Conservation (phyloP, 2,797 vertebrate genomes). For the Intellagama lesueurii region DNA sequence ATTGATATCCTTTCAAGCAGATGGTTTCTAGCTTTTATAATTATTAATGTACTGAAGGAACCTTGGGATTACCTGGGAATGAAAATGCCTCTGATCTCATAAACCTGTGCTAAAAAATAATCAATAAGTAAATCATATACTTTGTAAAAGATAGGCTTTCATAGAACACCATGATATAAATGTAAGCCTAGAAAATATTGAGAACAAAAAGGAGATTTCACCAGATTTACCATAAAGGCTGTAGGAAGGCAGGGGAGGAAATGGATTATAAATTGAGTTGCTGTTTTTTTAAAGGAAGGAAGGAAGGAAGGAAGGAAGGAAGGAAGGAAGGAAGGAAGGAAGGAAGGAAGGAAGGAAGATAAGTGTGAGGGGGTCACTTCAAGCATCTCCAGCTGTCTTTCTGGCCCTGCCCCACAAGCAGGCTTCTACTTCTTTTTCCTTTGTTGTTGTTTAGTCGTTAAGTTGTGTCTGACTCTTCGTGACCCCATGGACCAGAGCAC, state of each 20-base stretch:
- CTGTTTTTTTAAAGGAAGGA: not conserved
- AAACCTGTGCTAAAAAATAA: constrained; percentile 53
- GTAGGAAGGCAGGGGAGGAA: not conserved
- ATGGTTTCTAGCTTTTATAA: constrained; percentile 34
- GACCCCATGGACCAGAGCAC: too few species aligned
- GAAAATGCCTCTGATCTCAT: constrained; percentile 48
- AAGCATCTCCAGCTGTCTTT: too few species aligned
- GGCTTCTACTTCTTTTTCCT: too few species aligned
- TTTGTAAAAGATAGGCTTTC: constrained; percentile 40
- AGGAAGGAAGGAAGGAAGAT: not conserved
- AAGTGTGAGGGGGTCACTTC: not conserved
- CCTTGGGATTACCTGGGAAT: constrained; percentile 18
- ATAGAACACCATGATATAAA: not conserved
- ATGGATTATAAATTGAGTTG: not conserved
- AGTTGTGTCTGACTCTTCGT: too few species aligned
- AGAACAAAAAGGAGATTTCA: constrained; percentile 28
- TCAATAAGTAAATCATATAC: constrained; percentile 42
- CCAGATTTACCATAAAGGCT: not conserved
- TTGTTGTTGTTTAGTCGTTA: too few species aligned
- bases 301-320: too few species aligned
- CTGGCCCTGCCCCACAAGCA: too few species aligned
- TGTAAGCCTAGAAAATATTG: constrained; percentile 28
- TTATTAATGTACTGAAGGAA: constrained; percentile 49
- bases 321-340: not conserved
- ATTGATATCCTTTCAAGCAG: constrained; percentile 43